Percentiles rank a stretch among this genome's conserved stretches.
Evolutionary conservation across 2,888 invertebrate species (phyloP).

Genomic region (Hoplodrina blanda): DNA sequence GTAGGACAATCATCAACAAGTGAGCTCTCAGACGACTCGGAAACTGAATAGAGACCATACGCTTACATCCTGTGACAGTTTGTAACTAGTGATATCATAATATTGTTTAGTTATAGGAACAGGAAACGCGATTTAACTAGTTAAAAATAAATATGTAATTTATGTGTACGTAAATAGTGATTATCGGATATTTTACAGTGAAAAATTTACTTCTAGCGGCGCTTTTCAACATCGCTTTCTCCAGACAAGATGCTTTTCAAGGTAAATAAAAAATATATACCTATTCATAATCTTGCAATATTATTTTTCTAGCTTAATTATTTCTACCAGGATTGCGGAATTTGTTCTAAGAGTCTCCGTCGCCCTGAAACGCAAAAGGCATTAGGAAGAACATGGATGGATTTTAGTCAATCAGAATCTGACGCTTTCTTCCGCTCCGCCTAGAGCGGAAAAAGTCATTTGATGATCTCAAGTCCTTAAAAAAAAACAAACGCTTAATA

Average conservation of each 20-base stretch:
- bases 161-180: background rate
- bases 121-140: background rate
- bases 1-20: conserved; percentile 22
- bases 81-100: background rate
- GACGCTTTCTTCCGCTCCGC: too few relatives aligned
- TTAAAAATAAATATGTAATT: background rate
- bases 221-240: background rate
- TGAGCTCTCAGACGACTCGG: conserved; percentile 47
- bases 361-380: too few relatives aligned
- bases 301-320: background rate
- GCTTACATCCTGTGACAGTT: conserved; percentile 36
- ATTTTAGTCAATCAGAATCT: too few relatives aligned
- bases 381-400: too few relatives aligned
- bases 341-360: too few relatives aligned
- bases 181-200: background rate
- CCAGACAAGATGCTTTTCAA: conserved; percentile 28
- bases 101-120: background rate
- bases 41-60: conserved; percentile 56
- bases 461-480: too few relatives aligned
- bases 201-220: background rate
- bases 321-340: too few relatives aligned
- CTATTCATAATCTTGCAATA: background rate
- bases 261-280: conserved; percentile 23
- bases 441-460: too few relatives aligned
- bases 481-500: background rate